phyloP scores from a whole-genome alignment of 1,140 invertebrate genomes.

The Heliconius eleuchia region DNA sequence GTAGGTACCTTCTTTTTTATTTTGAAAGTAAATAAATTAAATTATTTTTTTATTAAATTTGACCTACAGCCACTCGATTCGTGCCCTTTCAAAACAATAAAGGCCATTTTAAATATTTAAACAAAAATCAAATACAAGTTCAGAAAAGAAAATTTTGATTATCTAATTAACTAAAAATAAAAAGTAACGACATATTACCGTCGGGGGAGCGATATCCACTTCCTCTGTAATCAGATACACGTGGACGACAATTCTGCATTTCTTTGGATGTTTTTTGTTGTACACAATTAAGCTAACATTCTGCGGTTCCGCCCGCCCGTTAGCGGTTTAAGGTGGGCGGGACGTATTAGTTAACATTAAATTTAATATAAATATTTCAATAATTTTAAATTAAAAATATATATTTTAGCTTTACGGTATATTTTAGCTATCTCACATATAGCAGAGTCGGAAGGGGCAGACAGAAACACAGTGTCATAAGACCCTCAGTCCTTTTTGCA shows the following conservation, averaged over 20 bases:
- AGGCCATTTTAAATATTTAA: no score
- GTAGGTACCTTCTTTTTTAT: no score
- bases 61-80: no score
- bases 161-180: slow-evolving; percentile 8
- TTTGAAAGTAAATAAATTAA: no score
- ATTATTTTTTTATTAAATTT: no score
- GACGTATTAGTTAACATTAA: slow-evolving; percentile 13
- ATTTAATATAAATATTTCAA: no score
- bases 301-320: slow-evolving; percentile 56
- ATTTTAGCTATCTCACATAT: no score
- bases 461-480: background rate
- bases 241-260: slow-evolving; percentile 53
- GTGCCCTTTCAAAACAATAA: background rate
- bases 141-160: background rate
- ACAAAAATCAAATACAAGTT: background rate
- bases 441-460: background rate
- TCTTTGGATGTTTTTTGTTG: slow-evolving; percentile 49
- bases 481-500: background rate
- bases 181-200: background rate
- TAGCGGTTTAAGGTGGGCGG: slow-evolving; percentile 40
- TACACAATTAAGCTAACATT: slow-evolving; percentile 56
- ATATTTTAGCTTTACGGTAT: background rate
- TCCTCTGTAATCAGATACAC: slow-evolving; percentile 68
- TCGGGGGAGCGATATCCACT: slow-evolving; percentile 35
- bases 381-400: no score